Conservation (phyloP, 1,140 invertebrate genomes). For the Tribolium madens region DNA sequence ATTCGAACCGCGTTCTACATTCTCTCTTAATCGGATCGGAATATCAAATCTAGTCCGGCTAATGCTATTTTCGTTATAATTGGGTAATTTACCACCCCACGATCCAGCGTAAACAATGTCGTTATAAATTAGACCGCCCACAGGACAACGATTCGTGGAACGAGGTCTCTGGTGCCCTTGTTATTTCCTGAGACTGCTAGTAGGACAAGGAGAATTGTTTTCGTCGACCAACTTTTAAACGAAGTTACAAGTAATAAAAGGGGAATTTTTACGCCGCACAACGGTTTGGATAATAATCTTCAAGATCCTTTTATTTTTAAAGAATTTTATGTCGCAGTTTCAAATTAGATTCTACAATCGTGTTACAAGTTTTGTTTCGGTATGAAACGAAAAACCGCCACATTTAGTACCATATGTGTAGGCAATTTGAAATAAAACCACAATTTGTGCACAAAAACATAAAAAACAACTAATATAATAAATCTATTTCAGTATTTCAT, state of each 20-base stretch:
- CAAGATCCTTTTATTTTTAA: neutral
- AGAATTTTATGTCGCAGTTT: neutral
- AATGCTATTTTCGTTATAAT: slow-evolving; percentile 16
- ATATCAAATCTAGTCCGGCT: slow-evolving; percentile 8
- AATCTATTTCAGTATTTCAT: too few relatives aligned
- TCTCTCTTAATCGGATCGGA: slow-evolving; percentile 2
- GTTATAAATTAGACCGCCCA: slow-evolving; percentile 18
- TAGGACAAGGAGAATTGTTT: neutral
- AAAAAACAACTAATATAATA: too few relatives aligned
- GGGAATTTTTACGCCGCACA: neutral
- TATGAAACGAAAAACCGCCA: too few relatives aligned
- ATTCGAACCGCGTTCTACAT: neutral
- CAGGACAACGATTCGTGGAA: neutral
- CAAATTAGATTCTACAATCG: neutral
- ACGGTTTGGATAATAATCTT: neutral
- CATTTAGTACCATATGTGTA: too few relatives aligned
- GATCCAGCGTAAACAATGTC: slow-evolving; percentile 22
- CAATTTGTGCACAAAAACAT: too few relatives aligned
- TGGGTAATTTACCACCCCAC: slow-evolving; percentile 23
- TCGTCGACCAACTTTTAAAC: neutral
- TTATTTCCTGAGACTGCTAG: neutral
- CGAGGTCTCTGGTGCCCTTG: neutral
- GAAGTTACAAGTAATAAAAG: neutral
- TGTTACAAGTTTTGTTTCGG: neutral
- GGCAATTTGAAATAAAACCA: too few relatives aligned